phyloP scores from a whole-genome alignment of 2,797 vertebrate species.

The Morus bassanus region DNA sequence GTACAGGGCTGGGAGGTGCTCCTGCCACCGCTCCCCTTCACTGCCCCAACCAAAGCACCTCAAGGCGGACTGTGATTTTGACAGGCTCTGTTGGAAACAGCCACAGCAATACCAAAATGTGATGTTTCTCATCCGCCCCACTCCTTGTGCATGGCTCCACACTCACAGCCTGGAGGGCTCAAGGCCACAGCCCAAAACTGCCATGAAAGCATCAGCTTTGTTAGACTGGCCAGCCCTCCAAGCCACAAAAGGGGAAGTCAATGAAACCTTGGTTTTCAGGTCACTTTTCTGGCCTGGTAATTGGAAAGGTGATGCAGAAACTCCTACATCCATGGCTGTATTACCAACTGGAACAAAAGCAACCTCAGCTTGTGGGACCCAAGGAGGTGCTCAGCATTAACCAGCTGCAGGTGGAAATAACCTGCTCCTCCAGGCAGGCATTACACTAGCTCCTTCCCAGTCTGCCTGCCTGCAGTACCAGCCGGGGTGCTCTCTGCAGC shows the following conservation, averaged over 20 bases:
- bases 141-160: fast-evolving
- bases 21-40: fast-evolving
- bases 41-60: fast-evolving
- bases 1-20: not conserved
- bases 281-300: not conserved
- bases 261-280: not conserved
- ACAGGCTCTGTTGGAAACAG: not conserved
- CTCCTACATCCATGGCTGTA: not conserved
- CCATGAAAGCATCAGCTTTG: not conserved
- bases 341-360: not conserved
- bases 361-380: not conserved
- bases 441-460: not conserved
- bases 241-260: not conserved
- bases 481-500: not conserved
- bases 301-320: not conserved
- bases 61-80: not conserved
- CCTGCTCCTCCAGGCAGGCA: not conserved
- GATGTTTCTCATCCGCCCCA: not conserved
- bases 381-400: not conserved
- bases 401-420: not conserved
- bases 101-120: not conserved
- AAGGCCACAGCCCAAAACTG: not conserved
- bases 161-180: not conserved
- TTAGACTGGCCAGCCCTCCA: not conserved
- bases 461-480: not conserved